Evolutionary conservation across 2,113 vertebrate genomes (phyloP).

Genomic region (Thomomys bottae): DNA sequence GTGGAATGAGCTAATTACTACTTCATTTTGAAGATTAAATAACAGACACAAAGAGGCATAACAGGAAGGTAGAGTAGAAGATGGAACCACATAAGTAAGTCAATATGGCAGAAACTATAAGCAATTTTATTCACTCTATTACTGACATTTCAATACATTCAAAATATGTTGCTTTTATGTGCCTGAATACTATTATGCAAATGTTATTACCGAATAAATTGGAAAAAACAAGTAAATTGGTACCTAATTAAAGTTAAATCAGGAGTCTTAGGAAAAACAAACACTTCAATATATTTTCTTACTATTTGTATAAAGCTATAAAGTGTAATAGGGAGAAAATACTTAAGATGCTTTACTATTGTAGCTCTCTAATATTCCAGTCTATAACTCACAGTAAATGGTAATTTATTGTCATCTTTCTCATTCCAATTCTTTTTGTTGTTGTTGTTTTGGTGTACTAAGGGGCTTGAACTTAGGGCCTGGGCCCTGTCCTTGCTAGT

Average conservation of each 20-base stretch:
- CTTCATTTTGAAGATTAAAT: slow-evolving; percentile 48
- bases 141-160: slow-evolving; percentile 31
- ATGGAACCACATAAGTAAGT: background rate
- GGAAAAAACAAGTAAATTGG: background rate
- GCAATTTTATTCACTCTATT: slow-evolving; percentile 20
- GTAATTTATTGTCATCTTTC: background rate
- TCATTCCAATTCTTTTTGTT: background rate
- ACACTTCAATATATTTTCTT: background rate
- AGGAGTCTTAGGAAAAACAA: background rate
- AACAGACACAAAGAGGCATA: slow-evolving; percentile 36
- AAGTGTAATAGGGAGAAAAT: slow-evolving; percentile 7
- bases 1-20: background rate
- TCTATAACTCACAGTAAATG: slow-evolving; percentile 26
- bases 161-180: background rate
- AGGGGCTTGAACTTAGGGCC: too few relatives aligned
- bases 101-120: slow-evolving; percentile 35
- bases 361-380: background rate
- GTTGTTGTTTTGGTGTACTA: too few relatives aligned
- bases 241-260: too few relatives aligned
- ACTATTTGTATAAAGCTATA: slow-evolving; percentile 30
- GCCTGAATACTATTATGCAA: background rate
- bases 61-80: slow-evolving; percentile 17
- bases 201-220: background rate
- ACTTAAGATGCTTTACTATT: background rate
- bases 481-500: too few relatives aligned